phyloP scores from a whole-genome alignment of 2,888 invertebrate genomes.

The Helleia helle region DNA sequence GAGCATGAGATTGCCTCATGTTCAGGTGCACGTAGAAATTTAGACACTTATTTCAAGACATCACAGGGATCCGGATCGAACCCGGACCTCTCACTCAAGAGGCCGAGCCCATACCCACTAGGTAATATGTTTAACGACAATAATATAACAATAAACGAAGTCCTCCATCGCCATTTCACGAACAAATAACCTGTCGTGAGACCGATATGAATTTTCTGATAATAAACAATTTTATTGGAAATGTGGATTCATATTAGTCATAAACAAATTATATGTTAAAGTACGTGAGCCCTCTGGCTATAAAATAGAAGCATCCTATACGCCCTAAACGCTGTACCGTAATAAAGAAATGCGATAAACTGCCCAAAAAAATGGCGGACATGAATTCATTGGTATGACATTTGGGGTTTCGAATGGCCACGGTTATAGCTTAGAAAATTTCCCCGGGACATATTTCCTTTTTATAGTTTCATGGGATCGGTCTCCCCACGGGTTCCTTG shows the following conservation, averaged over 20 bases:
- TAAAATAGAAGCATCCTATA: conserved; percentile 37
- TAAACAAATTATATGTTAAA: conserved; percentile 63
- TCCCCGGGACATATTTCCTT: conserved; percentile 51
- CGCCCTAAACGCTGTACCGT: conserved; percentile 56
- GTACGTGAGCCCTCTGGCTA: conserved; percentile 39
- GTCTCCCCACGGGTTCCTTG: conserved; percentile 54
- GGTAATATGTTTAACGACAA: too few species aligned
- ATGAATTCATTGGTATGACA: conserved; percentile 74
- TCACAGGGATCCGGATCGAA: too few species aligned
- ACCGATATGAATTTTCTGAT: conserved; percentile 29
- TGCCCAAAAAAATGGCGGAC: conserved; percentile 62
- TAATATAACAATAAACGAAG: too few species aligned
- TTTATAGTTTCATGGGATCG: conserved; percentile 69
- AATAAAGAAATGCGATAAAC: conserved; percentile 71
- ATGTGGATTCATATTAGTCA: conserved; percentile 35
- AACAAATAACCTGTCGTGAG: conserved; percentile 2
- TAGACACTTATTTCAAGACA: too few species aligned
- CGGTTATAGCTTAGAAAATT: conserved; percentile 45
- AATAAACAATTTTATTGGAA: conserved; percentile 35
- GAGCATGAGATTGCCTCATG: too few species aligned
- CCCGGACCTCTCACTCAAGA: too few species aligned
- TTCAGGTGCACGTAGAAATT: too few species aligned
- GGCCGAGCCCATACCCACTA: too few species aligned
- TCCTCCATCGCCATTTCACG: neutral
- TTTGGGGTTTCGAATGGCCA: conserved; percentile 63